A percentile compares a stretch with the other conserved stretches of the same genome.
phyloP scores from a whole-genome alignment of 2,113 vertebrate species.

The Corythoichthys haematopterus region DNA sequence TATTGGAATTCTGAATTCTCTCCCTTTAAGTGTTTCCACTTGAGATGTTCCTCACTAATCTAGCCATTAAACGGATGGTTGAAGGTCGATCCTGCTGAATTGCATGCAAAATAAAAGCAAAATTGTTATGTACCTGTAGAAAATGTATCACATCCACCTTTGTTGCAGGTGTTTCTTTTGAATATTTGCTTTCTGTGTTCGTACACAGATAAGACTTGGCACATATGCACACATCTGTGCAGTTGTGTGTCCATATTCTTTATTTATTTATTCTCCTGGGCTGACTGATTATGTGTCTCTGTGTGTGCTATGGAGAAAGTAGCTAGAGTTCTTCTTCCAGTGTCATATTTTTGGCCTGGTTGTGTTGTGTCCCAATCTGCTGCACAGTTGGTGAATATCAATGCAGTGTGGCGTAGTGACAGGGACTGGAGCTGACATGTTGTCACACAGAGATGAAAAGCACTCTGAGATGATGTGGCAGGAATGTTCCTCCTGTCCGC shows the following conservation, averaged over 20 bases:
- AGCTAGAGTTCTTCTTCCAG: slow-evolving; percentile 57
- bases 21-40: background rate
- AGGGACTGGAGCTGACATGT: slow-evolving; percentile 70
- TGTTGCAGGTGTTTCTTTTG: background rate
- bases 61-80: slow-evolving; percentile 43
- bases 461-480: slow-evolving; percentile 74
- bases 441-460: slow-evolving; percentile 77
- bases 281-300: slow-evolving; percentile 12
- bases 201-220: slow-evolving; percentile 1
- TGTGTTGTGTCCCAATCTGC: slow-evolving; percentile 63
- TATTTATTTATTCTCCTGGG: slow-evolving; percentile 15
- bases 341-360: slow-evolving; percentile 69
- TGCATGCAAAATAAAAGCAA: slow-evolving; percentile 11
- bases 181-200: slow-evolving; percentile 8
- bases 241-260: slow-evolving; percentile 1
- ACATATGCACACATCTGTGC: slow-evolving; percentile 9
- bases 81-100: slow-evolving; percentile 24
- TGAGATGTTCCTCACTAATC: background rate
- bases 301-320: slow-evolving; percentile 27
- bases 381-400: slow-evolving; percentile 72
- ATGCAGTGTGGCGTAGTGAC: slow-evolving; percentile 67
- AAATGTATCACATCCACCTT: background rate
- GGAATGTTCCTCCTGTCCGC: slow-evolving; percentile 68
- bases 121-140: background rate
- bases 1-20: background rate